Conservation (phyloP, 1,140 invertebrate genomes). For the Polypedilum vanderplanki region DNA sequence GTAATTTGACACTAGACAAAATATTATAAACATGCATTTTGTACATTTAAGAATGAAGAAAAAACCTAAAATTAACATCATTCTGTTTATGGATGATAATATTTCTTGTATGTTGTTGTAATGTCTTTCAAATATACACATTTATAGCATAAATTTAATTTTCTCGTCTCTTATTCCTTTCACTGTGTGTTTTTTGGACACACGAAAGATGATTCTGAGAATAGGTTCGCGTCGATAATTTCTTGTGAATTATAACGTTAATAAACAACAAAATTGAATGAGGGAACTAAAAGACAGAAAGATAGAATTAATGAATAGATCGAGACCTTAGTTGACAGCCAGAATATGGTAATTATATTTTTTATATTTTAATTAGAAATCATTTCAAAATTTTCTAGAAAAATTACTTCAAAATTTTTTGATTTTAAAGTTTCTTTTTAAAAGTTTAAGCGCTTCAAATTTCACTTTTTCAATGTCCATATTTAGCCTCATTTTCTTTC, state of each 20-base stretch:
- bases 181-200: not conserved
- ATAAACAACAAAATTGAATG: not conserved
- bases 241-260: not conserved
- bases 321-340: not conserved
- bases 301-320: not conserved
- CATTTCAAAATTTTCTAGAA: too few relatives aligned
- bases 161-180: not conserved
- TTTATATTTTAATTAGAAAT: not conserved
- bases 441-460: not conserved
- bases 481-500: not conserved
- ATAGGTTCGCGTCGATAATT: constrained; percentile 1
- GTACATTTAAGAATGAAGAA: not conserved
- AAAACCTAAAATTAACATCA: constrained; percentile 10
- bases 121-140: not conserved
- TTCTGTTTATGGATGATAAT: constrained; percentile 7
- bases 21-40: not conserved
- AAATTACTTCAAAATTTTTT: too few relatives aligned
- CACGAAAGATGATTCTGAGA: not conserved
- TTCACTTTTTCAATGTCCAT: not conserved
- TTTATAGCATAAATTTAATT: not conserved
- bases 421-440: not conserved
- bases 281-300: not conserved
- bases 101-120: not conserved
- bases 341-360: not conserved
- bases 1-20: constrained; percentile 18